Percentiles rank a stretch among this genome's conserved stretches.
These are phyloP conservation scores for Mycetomoellerius zeteki DNA, from an alignment of 1,140 invertebrate genomes.

Conservation along the genomic window DNA sequence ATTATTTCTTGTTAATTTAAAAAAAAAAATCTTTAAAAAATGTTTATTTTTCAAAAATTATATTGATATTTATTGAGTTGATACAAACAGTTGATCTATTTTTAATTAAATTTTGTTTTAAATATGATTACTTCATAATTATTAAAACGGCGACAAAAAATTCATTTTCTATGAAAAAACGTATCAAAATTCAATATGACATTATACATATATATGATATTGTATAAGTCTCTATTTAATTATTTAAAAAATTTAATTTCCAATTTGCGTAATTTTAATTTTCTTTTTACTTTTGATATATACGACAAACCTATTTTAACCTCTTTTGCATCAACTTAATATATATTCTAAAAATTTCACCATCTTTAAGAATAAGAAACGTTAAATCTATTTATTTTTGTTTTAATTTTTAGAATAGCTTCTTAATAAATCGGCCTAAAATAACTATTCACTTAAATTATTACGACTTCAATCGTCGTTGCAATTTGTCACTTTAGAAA, in stretches of 20 bases:
- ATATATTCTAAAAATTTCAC: not conserved
- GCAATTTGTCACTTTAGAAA: slow-evolving; percentile 1
- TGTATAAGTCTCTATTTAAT: not conserved
- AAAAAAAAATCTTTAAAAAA: not conserved
- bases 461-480: slow-evolving; percentile 25
- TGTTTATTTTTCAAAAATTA: not conserved
- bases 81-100: not conserved
- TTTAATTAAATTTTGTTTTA: not conserved
- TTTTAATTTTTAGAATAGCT: slow-evolving; percentile 22
- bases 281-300: not conserved
- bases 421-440: slow-evolving; percentile 8
- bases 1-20: not conserved
- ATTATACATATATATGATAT: not conserved
- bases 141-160: not conserved
- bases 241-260: slow-evolving; percentile 11
- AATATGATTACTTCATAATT: not conserved
- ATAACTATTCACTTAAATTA: slow-evolving; percentile 19
- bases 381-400: slow-evolving; percentile 20
- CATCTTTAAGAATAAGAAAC: slow-evolving; percentile 11
- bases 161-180: not conserved
- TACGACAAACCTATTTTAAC: not conserved
- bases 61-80: not conserved
- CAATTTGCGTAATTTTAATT: not conserved
- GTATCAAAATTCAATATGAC: not conserved
- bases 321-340: slow-evolving; percentile 21